Percentiles rank a stretch among this genome's conserved stretches.
Conservation (phyloP, 2,113 vertebrate genomes). For the Myiagra hebetior region DNA sequence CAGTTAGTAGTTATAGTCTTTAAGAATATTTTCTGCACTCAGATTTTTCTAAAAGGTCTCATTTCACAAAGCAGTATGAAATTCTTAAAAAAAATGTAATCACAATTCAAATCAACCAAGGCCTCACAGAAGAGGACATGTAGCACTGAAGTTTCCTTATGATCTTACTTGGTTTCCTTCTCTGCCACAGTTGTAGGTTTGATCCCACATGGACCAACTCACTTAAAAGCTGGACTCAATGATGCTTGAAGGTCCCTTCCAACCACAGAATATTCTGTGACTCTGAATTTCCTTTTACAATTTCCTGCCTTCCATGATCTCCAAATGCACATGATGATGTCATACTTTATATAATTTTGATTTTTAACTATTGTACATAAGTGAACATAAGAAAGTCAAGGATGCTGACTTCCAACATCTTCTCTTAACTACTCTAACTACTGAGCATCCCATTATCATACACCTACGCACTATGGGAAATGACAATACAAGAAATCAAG, state of each 20-base stretch:
- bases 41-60: background rate
- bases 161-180: background rate
- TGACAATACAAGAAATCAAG: background rate
- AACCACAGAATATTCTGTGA: too few species aligned
- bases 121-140: background rate
- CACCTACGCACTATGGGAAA: background rate
- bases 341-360: too few species aligned
- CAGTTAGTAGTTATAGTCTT: background rate
- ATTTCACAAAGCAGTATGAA: background rate
- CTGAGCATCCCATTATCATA: background rate
- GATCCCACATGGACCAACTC: too few species aligned
- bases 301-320: too few species aligned
- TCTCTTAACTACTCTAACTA: background rate
- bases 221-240: too few species aligned
- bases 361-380: too few species aligned
- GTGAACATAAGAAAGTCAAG: background rate
- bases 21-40: background rate
- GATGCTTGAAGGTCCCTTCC: too few species aligned
- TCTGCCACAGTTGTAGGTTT: background rate
- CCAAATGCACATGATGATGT: too few species aligned
- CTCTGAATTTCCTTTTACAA: too few species aligned
- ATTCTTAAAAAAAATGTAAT: background rate
- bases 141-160: background rate
- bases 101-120: background rate
- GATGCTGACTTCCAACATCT: background rate